phyloP scores from a whole-genome alignment of 2,113 vertebrate species.

The Halichoeres trimaculatus region DNA sequence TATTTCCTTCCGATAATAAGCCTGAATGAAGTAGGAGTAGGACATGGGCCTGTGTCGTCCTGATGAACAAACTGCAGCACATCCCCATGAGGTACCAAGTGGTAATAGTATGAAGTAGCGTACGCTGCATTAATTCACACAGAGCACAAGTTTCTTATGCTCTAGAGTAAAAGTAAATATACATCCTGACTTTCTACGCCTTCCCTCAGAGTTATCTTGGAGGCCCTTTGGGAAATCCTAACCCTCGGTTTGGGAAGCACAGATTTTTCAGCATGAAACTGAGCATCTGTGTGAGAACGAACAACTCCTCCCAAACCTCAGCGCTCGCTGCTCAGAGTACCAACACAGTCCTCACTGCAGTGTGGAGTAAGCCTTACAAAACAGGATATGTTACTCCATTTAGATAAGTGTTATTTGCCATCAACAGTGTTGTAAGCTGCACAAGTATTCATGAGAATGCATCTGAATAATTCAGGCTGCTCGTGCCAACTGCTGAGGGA shows the following conservation, averaged over 20 bases:
- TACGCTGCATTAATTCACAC: background rate
- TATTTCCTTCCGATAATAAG: too few relatives aligned
- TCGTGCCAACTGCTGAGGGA: slow-evolving; percentile 78
- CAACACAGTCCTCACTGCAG: slow-evolving; percentile 1
- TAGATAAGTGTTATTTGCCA: slow-evolving; percentile 66
- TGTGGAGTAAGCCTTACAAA: slow-evolving; percentile 54
- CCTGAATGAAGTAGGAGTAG: too few relatives aligned
- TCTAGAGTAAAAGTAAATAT: background rate
- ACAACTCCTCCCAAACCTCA: slow-evolving; percentile 3
- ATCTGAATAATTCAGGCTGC: slow-evolving; percentile 82
- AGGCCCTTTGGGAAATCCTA: background rate
- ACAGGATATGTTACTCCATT: slow-evolving; percentile 59
- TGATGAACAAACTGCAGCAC: too few relatives aligned
- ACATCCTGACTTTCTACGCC: background rate
- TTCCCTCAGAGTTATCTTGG: background rate
- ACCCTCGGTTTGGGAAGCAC: background rate
- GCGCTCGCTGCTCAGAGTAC: background rate
- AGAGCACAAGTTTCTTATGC: background rate
- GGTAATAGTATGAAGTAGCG: background rate
- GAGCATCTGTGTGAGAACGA: background rate
- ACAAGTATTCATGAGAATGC: slow-evolving; percentile 75
- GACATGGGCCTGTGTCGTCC: too few relatives aligned
- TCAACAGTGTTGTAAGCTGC: slow-evolving; percentile 63
- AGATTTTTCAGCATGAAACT: slow-evolving; percentile 5
- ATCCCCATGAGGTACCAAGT: too few relatives aligned